These are phyloP conservation scores for Brenthis daphne DNA, from an alignment of 2,888 invertebrate genomes.

Conservation along the genomic window DNA sequence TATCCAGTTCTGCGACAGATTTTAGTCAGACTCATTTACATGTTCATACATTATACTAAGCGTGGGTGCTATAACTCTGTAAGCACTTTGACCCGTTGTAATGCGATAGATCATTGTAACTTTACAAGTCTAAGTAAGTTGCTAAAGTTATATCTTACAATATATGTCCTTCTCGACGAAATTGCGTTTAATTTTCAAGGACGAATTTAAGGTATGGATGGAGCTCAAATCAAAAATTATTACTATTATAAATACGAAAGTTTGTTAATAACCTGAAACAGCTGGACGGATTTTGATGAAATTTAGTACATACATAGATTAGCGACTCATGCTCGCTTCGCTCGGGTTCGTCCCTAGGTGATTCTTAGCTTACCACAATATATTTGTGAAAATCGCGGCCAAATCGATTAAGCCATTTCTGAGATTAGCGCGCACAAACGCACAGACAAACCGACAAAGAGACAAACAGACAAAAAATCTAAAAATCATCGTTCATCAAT, in stretches of 20 bases:
- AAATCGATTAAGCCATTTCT: too few relatives aligned
- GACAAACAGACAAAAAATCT: too few relatives aligned
- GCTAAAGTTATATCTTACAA: conserved; percentile 43
- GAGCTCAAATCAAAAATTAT: background rate
- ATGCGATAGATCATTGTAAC: conserved; percentile 44
- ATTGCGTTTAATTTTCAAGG: conserved; percentile 29
- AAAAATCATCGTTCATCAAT: too few relatives aligned
- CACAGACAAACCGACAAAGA: too few relatives aligned
- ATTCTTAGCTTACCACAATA: too few relatives aligned
- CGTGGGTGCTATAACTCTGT: conserved; percentile 26
- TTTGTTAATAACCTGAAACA: background rate
- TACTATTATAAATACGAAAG: background rate
- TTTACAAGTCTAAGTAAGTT: conserved; percentile 50
- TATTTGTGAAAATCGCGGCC: too few relatives aligned
- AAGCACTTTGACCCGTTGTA: conserved; percentile 35
- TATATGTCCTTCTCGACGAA: conserved; percentile 36
- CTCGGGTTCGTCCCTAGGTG: too few relatives aligned
- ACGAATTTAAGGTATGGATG: conserved; percentile 16
- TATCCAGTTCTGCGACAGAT: background rate
- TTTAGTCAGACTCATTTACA: conserved; percentile 27
- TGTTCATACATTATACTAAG: conserved; percentile 28
- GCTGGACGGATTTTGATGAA: too few relatives aligned
- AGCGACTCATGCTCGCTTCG: too few relatives aligned
- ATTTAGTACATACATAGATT: too few relatives aligned
- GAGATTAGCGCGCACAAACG: too few relatives aligned